These are phyloP conservation scores for Adoxophyes honmai DNA, from an alignment of 1,140 invertebrate species.

Conservation along the genomic window DNA sequence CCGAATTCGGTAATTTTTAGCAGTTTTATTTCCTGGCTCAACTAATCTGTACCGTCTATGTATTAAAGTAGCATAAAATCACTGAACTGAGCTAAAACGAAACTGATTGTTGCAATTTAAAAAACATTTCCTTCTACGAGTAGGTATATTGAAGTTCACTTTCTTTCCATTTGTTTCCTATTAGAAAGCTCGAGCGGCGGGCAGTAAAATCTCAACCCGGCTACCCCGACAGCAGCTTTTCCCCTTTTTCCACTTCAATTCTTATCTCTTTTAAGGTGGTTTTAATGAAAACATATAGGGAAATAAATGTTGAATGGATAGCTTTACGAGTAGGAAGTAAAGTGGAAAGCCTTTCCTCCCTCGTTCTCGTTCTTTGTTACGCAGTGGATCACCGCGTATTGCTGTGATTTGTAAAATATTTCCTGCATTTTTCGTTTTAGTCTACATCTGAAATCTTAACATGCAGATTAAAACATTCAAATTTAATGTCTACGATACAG, in stretches of 20 bases:
- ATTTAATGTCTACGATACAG: too few relatives aligned
- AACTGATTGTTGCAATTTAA: background rate
- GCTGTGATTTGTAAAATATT: too few relatives aligned
- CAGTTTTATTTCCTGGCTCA: too few relatives aligned
- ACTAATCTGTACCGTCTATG: too few relatives aligned
- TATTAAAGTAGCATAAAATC: too few relatives aligned
- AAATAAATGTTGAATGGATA: slow-evolving; percentile 4
- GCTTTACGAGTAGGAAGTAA: background rate
- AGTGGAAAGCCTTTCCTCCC: background rate
- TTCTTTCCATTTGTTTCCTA: slow-evolving; percentile 5
- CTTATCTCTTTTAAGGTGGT: slow-evolving; percentile 8
- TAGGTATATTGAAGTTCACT: background rate
- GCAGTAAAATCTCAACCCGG: slow-evolving; percentile 3
- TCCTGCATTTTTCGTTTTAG: too few relatives aligned
- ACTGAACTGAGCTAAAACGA: background rate
- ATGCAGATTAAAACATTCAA: too few relatives aligned
- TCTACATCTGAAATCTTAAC: too few relatives aligned
- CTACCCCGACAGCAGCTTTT: background rate
- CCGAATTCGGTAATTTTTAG: too few relatives aligned
- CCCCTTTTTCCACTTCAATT: background rate
- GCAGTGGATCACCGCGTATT: background rate
- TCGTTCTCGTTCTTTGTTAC: background rate
- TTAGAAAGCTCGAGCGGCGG: background rate
- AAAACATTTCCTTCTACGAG: background rate
- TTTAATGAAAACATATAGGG: slow-evolving; percentile 9